Evolutionary conservation across 2,888 invertebrate species (phyloP).

Genomic region (Dione juno): DNA sequence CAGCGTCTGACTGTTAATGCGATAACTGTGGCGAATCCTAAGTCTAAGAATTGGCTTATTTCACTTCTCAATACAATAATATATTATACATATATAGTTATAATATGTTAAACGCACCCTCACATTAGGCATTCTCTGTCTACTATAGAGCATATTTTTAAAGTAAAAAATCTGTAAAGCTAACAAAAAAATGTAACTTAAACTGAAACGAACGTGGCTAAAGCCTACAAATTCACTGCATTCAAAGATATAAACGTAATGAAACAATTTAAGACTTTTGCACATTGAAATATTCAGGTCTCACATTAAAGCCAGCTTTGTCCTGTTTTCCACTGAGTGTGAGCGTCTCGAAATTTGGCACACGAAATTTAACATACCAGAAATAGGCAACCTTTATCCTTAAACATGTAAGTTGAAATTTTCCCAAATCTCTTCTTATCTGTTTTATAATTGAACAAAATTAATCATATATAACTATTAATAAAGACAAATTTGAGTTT

Average conservation of each 20-base stretch:
- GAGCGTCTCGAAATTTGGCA: conserved; percentile 11
- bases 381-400: background rate
- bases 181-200: background rate
- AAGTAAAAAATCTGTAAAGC: no score
- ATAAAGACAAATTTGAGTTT: no score
- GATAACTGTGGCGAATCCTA: no score
- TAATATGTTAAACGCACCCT: no score
- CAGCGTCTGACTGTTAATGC: no score
- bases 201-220: background rate
- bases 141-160: no score
- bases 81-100: no score
- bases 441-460: no score
- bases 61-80: no score
- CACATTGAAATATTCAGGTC: conserved; percentile 10
- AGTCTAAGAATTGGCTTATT: no score
- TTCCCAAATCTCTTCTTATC: background rate
- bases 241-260: background rate
- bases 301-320: background rate
- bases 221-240: background rate
- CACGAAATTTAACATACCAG: conserved; percentile 6
- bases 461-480: no score
- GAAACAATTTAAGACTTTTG: conserved; percentile 1
- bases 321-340: background rate
- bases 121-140: no score
- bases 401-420: background rate